Evolutionary conservation across 2,113 vertebrate species (phyloP).

Genomic region (Bettongia penicillata): DNA sequence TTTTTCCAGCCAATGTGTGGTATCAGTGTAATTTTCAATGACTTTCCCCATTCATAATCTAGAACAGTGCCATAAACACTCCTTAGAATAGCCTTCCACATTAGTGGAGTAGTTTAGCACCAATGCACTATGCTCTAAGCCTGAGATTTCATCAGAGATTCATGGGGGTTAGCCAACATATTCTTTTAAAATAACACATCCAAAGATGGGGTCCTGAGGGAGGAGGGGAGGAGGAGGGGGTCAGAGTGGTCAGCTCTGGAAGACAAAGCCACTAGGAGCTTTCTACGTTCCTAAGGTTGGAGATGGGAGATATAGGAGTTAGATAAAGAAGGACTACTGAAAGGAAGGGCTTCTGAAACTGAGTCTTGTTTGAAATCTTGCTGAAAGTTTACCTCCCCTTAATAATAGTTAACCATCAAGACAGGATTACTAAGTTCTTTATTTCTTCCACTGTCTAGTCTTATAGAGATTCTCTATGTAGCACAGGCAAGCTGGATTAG

Average conservation of each 20-base stretch:
- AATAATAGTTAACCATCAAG: background rate
- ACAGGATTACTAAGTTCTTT: background rate
- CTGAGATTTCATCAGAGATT: background rate
- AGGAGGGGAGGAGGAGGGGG: too few species aligned
- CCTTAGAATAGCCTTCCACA: too few species aligned
- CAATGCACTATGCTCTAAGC: background rate
- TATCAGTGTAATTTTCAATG: too few species aligned
- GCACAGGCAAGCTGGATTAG: too few species aligned
- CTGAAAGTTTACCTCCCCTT: background rate
- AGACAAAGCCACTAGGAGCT: background rate
- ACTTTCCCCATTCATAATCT: too few species aligned
- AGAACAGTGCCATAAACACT: too few species aligned
- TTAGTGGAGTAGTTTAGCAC: too few species aligned
- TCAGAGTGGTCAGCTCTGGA: background rate
- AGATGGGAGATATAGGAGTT: background rate
- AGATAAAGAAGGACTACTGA: background rate
- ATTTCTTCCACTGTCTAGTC: background rate
- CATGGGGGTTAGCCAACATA: background rate
- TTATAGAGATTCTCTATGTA: background rate
- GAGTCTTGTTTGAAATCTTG: background rate
- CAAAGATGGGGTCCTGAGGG: too few species aligned
- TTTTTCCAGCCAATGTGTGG: too few species aligned
- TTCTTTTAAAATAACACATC: background rate
- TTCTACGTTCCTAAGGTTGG: background rate
- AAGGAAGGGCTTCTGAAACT: background rate